These are phyloP conservation scores for Dryadula phaetusa DNA, from an alignment of 2,888 invertebrate genomes.

Conservation along the genomic window DNA sequence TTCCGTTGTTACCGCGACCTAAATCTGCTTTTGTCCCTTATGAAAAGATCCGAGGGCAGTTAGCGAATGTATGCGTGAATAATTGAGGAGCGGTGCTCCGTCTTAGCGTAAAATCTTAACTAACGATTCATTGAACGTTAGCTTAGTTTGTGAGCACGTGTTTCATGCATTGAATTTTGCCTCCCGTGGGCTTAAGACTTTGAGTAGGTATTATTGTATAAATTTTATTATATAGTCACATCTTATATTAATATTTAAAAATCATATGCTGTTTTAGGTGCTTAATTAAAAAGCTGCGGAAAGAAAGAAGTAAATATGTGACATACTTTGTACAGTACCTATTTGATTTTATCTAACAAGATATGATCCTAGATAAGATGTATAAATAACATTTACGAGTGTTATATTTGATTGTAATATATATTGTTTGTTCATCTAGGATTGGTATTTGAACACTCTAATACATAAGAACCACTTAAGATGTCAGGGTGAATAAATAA, in stretches of 20 bases:
- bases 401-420: conserved; percentile 24
- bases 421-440: conserved; percentile 23
- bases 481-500: conserved; percentile 25
- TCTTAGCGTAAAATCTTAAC: conserved; percentile 66
- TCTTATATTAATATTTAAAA: too few species aligned
- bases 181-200: not conserved
- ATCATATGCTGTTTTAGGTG: too few species aligned
- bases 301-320: not conserved
- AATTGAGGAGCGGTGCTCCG: conserved; percentile 72
- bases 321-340: not conserved
- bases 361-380: not conserved
- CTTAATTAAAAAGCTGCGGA: too few species aligned
- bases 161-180: conserved; percentile 23
- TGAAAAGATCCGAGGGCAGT: conserved; percentile 76
- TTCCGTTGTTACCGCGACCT: conserved; percentile 78
- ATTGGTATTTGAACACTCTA: conserved; percentile 29
- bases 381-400: conserved; percentile 8
- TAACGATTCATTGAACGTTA: conserved; percentile 62
- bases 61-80: conserved; percentile 77
- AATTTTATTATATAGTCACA: not conserved
- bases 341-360: not conserved
- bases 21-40: conserved; percentile 76
- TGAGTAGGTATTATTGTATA: not conserved
- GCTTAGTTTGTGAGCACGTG: conserved; percentile 51
- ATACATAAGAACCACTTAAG: conserved; percentile 23